A percentile compares a stretch with the other conserved stretches of the same genome.
These are phyloP conservation scores for Aromia moschata DNA, from an alignment of 2,888 invertebrate species.

Conservation along the genomic window DNA sequence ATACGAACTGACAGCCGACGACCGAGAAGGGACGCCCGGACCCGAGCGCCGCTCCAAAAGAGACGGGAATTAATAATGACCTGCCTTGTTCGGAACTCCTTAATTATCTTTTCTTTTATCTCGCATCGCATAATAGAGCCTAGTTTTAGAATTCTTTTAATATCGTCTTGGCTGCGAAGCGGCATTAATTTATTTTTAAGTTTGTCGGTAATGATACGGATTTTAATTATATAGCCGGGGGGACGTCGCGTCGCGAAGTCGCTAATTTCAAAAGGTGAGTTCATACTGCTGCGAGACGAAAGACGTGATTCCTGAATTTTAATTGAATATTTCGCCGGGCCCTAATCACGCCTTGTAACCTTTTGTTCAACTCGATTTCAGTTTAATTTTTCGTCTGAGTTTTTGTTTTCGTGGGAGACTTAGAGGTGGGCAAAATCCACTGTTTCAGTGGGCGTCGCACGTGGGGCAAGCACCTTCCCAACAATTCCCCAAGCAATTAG, in stretches of 20 bases:
- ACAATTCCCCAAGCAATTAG: too few relatives aligned
- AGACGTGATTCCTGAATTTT: constrained; percentile 29
- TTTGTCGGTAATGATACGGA: constrained; percentile 30
- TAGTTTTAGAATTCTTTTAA: constrained; percentile 47
- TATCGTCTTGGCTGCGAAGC: constrained; percentile 43
- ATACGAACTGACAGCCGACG: constrained; percentile 15
- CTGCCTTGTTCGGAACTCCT: constrained; percentile 49
- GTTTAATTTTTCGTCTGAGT: too few relatives aligned
- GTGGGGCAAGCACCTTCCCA: too few relatives aligned
- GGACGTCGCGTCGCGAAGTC: constrained; percentile 7
- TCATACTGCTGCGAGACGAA: constrained; percentile 8
- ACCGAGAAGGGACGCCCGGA: constrained; percentile 21
- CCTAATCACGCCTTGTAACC: background rate
- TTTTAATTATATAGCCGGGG: constrained; percentile 31
- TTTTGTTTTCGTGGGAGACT: too few relatives aligned
- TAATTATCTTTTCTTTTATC: constrained; percentile 53
- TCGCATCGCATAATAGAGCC: constrained; percentile 47
- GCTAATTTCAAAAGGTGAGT: constrained; percentile 14
- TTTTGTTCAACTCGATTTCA: background rate
- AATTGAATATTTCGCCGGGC: constrained; percentile 18
- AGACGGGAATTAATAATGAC: constrained; percentile 43
- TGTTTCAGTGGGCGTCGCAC: too few relatives aligned
- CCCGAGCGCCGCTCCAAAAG: constrained; percentile 39
- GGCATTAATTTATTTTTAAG: constrained; percentile 38
- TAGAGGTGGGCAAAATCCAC: too few relatives aligned